These are phyloP conservation scores for Halcyon malimbica DNA, from an alignment of 2,113 vertebrate species.

Conservation along the genomic window DNA sequence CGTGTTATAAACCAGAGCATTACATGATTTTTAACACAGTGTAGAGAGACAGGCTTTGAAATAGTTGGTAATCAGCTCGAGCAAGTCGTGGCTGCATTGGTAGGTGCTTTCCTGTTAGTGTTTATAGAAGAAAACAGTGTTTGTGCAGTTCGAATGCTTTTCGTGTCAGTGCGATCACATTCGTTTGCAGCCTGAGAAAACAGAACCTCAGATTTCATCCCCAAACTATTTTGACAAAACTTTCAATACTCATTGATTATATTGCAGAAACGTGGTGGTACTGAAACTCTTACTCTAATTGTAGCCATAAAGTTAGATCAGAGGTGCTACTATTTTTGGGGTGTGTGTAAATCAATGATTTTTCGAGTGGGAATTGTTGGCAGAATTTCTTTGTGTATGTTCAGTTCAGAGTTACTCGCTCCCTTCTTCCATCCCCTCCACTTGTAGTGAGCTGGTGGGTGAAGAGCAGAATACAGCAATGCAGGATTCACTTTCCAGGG, in stretches of 20 bases:
- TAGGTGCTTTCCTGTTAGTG: not conserved
- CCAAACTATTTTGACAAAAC: not conserved
- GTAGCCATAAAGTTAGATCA: not conserved
- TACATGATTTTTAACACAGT: slow-evolving; percentile 12
- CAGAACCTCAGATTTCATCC: not conserved
- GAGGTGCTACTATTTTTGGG: slow-evolving; percentile 3
- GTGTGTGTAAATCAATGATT: not conserved
- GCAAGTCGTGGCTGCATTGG: not conserved
- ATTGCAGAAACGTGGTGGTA: not conserved
- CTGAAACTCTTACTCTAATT: not conserved
- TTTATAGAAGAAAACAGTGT: not conserved
- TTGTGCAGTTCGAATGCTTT: slow-evolving; percentile 15
- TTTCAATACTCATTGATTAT: not conserved
- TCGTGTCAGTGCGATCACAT: not conserved
- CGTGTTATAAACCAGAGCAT: not conserved
- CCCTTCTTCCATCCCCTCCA: not conserved
- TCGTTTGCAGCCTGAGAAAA: not conserved
- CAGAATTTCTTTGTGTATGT: not conserved
- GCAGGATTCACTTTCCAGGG: not conserved
- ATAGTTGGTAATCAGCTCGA: not conserved
- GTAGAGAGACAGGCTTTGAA: not conserved
- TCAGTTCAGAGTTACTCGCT: not conserved
- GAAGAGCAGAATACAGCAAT: not conserved
- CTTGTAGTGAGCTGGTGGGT: not conserved
- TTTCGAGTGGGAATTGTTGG: not conserved